Evolutionary conservation across 2,888 invertebrate genomes (phyloP), one percentile per base, ranked within the genome.

Genomic region (Frankliniella fusca): DNA sequence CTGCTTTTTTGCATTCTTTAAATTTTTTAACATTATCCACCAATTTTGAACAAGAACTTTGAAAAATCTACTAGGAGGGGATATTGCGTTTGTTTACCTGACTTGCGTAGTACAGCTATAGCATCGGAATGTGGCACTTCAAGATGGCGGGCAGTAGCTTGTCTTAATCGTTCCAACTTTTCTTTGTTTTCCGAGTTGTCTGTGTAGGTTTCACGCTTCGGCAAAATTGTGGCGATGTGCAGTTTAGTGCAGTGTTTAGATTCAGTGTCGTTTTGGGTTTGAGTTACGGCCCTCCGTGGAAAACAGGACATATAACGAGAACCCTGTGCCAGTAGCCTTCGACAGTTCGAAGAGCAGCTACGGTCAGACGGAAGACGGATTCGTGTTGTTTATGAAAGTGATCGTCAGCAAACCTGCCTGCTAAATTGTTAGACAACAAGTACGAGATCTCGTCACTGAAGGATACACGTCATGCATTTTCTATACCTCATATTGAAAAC

Each of bases 121-220:
- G 83, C 84, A 85, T 89, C 90, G 91, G 92, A 92, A 92, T 92
- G 92, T 92, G 91, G 91, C 92, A 92, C 92, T 92, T 92, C 92
- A 92, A 92, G 91, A 92, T 92, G 92, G 92, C 92, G 91, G 92
- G 92, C 91, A 84, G 89, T 90, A 90, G 90, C 90, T 91, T 91
- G 90, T 90, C 90, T 90, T 90, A 90, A 90, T 90, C 90, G 82
- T 82, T 81, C 89, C 89, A 89, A 89, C 89, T 89, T 85, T 85
- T 85, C 84, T 85, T 85, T 85, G 85, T 85, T 84, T 85, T 84
- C 84, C 82, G 82, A 81, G 80, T 80, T 80, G 81, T 80, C 87
- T 85, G 87, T 85, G 86, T 86, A 85, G 85, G 87, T 88, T 87
- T 87, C 86, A 84, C 87, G 86, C 86, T 86, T 87, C 85, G 87